These are phyloP conservation scores for Lateolabrax maculatus DNA, from an alignment of 2,797 vertebrate genomes.

Conservation along the genomic window DNA sequence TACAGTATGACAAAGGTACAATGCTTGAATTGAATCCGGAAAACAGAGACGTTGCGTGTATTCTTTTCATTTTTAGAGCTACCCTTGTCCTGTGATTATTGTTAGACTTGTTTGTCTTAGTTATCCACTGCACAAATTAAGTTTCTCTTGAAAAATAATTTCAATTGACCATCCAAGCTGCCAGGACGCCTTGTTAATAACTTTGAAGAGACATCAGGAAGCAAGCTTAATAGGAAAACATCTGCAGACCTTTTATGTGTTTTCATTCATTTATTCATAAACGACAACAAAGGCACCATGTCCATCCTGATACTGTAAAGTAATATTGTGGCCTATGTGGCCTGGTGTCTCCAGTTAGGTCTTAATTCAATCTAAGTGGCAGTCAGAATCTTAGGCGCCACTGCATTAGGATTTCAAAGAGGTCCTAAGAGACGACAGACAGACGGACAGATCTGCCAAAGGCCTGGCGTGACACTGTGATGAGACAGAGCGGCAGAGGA, in stretches of 20 bases:
- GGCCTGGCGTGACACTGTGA: slow-evolving; percentile 73
- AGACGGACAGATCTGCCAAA: slow-evolving; percentile 71
- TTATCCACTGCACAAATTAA: slow-evolving; percentile 52
- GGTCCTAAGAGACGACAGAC: slow-evolving; percentile 69
- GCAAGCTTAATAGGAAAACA: slow-evolving; percentile 30
- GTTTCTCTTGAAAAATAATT: slow-evolving; percentile 57
- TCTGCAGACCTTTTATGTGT: slow-evolving; percentile 65
- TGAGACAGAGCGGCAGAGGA: slow-evolving; percentile 47
- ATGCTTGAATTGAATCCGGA: slow-evolving; percentile 13
- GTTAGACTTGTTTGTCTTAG: slow-evolving; percentile 55
- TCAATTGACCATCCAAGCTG: slow-evolving; percentile 34
- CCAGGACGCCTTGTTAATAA: slow-evolving; percentile 45
- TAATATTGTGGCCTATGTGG: slow-evolving; percentile 70
- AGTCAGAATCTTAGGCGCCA: slow-evolving; percentile 82
- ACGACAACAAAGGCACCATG: slow-evolving; percentile 64
- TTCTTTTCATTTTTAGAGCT: slow-evolving; percentile 20
- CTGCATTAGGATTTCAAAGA: slow-evolving; percentile 78
- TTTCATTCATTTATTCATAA: slow-evolving; percentile 69
- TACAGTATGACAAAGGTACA: background rate
- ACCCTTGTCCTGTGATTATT: slow-evolving; percentile 47
- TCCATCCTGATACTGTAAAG: slow-evolving; percentile 80
- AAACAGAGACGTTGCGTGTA: background rate
- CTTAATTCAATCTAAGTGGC: slow-evolving; percentile 82
- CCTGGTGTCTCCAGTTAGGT: slow-evolving; percentile 83
- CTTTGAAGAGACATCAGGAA: slow-evolving; percentile 47